Evolutionary conservation across 2,888 invertebrate species (phyloP).

Genomic region (Eupeodes luniger): DNA sequence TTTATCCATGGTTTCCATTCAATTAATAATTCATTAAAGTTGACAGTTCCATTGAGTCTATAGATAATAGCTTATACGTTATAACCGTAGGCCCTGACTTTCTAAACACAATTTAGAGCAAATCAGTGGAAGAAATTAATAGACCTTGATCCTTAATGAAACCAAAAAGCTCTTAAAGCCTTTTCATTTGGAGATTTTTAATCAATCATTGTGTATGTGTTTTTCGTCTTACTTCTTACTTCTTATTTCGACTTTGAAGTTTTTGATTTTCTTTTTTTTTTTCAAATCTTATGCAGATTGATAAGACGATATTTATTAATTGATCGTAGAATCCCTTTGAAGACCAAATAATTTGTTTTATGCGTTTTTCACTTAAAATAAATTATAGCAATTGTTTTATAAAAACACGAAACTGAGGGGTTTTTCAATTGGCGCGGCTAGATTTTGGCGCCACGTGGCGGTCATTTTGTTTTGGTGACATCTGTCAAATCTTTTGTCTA

Average conservation of each 20-base stretch:
- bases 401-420: too few species aligned
- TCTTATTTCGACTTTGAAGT: not conserved
- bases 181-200: not conserved
- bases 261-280: too few species aligned
- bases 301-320: too few species aligned
- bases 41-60: slow-evolving; percentile 69
- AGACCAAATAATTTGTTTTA: too few species aligned
- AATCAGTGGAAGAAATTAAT: slow-evolving; percentile 58
- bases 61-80: not conserved
- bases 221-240: not conserved
- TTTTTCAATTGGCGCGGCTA: too few species aligned
- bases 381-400: too few species aligned
- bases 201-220: not conserved
- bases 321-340: too few species aligned
- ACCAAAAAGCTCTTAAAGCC: not conserved
- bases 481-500: too few species aligned
- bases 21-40: slow-evolving; percentile 71
- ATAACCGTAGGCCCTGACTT: slow-evolving; percentile 1
- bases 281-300: too few species aligned
- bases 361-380: too few species aligned
- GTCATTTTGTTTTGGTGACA: too few species aligned
- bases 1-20: slow-evolving; percentile 53
- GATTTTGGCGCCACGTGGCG: too few species aligned
- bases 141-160: slow-evolving; percentile 30
- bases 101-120: not conserved